These are phyloP conservation scores for Acronicta psi DNA, from an alignment of 2,888 invertebrate species.

Conservation along the genomic window DNA sequence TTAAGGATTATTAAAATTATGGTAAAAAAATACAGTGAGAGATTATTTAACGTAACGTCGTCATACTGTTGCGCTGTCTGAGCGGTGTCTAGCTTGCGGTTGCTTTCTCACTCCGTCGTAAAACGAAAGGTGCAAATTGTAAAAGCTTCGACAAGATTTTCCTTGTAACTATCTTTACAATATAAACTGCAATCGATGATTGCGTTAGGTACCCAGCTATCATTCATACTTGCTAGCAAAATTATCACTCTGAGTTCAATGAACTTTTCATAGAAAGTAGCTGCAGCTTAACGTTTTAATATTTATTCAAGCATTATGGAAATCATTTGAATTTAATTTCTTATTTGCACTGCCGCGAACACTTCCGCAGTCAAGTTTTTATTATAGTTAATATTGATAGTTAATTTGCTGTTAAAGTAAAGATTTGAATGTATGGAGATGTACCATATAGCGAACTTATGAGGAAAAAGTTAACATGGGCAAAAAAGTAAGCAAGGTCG, in stretches of 20 bases:
- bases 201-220: slow-evolving; percentile 31
- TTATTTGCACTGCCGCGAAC: slow-evolving; percentile 20
- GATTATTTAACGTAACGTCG: slow-evolving; percentile 56
- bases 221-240: slow-evolving; percentile 28
- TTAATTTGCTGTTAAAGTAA: background rate
- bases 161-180: slow-evolving; percentile 28
- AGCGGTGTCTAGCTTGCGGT: slow-evolving; percentile 56
- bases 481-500: slow-evolving; percentile 26
- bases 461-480: slow-evolving; percentile 23
- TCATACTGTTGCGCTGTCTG: slow-evolving; percentile 59
- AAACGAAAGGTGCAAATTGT: slow-evolving; percentile 50
- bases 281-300: slow-evolving; percentile 29
- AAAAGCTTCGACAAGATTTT: slow-evolving; percentile 45
- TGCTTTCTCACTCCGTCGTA: slow-evolving; percentile 52
- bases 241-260: slow-evolving; percentile 42
- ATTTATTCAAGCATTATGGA: slow-evolving; percentile 42
- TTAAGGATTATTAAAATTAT: slow-evolving; percentile 21
- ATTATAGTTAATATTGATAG: slow-evolving; percentile 19
- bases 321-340: slow-evolving; percentile 31
- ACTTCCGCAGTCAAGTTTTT: slow-evolving; percentile 21
- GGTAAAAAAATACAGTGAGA: slow-evolving; percentile 39
- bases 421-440: background rate
- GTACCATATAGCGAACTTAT: slow-evolving; percentile 4
- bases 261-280: slow-evolving; percentile 51
- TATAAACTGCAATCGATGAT: slow-evolving; percentile 27